A percentile compares a stretch with the other conserved stretches of the same genome.
Evolutionary conservation across 2,113 vertebrate genomes (phyloP).

Genomic region (Cathartes aura): DNA sequence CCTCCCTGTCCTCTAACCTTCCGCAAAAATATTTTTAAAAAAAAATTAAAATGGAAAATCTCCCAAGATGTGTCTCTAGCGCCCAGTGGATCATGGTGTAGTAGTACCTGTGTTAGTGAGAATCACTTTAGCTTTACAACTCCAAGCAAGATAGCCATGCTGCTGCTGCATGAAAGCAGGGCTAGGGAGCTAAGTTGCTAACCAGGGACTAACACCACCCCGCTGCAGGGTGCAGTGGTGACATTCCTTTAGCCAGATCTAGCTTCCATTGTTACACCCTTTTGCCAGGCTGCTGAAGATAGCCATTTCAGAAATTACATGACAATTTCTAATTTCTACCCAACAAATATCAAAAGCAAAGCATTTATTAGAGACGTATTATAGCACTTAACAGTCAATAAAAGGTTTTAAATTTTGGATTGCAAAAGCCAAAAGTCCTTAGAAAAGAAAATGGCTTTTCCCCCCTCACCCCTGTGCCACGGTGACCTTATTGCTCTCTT

Average conservation of each 20-base stretch:
- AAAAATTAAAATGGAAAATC: background rate
- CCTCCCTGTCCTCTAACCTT: background rate
- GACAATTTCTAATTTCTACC: background rate
- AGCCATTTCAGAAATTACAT: background rate
- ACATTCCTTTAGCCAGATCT: background rate
- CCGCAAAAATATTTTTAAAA: background rate
- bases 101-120: background rate
- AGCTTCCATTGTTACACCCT: background rate
- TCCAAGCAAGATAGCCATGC: background rate
- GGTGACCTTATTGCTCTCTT: background rate
- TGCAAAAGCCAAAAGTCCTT: background rate
- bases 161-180: background rate
- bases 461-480: accelerated
- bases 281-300: background rate
- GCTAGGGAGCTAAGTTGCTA: background rate
- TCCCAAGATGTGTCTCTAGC: background rate
- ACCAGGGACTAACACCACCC: background rate
- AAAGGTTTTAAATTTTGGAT: background rate
- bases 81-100: too few species aligned
- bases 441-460: background rate
- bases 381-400: background rate
- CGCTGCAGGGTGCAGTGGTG: background rate
- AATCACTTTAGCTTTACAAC: background rate
- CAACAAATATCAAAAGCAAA: background rate
- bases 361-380: background rate